Evolutionary conservation across 2,888 invertebrate genomes (phyloP).

Genomic region (Diarsia brunnea): DNA sequence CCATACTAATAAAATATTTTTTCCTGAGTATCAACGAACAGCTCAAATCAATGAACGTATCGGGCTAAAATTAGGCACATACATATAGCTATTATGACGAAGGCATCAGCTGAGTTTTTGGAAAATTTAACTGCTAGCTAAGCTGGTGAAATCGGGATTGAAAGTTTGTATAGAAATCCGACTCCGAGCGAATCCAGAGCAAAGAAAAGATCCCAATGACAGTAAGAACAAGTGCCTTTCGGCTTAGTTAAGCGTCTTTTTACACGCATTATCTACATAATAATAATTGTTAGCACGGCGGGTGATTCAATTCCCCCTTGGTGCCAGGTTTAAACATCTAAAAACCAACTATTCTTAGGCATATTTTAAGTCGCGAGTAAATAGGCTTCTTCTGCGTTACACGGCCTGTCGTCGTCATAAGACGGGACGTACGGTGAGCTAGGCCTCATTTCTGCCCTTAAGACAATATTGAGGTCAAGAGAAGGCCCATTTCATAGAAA

Average conservation of each 20-base stretch:
- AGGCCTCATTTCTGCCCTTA: too few relatives aligned
- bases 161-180: too few relatives aligned
- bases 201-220: neutral
- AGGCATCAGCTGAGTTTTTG: too few relatives aligned
- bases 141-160: too few relatives aligned
- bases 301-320: neutral
- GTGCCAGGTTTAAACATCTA: neutral
- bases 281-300: neutral
- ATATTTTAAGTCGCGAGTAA: too few relatives aligned
- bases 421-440: too few relatives aligned
- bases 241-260: neutral
- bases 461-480: too few relatives aligned
- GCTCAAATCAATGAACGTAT: neutral
- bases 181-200: too few relatives aligned
- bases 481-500: too few relatives aligned
- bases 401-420: too few relatives aligned
- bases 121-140: too few relatives aligned
- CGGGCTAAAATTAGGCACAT: neutral
- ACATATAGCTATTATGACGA: neutral
- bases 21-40: neutral
- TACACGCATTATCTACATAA: neutral
- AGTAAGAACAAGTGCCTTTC: neutral
- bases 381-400: too few relatives aligned
- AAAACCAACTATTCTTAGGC: neutral
- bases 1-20: neutral